Evolutionary conservation across 2,797 vertebrate genomes (phyloP), one percentile per base, ranked within the genome.

Genomic region (Neomorphus geoffroyi): DNA sequence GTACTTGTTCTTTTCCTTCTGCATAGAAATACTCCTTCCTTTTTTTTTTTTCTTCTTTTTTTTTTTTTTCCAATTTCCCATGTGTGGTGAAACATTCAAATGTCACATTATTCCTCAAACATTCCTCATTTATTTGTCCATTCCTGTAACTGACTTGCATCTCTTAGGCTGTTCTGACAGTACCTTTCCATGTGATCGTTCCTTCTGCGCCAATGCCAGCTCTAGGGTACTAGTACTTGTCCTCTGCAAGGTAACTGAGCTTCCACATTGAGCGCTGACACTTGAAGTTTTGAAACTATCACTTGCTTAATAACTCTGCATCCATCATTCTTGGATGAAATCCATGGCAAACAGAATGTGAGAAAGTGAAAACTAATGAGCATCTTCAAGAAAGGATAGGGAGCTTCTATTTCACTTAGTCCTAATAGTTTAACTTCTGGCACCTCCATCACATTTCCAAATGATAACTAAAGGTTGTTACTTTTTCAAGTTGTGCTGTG

Each of bases 271-370:
- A 96, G 93, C 94, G 92, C 90, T 97, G 95, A 93, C 96, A 97
- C 97, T 96, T 85, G 66, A 92, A 97, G 90, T 96, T 96, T 97
- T 97, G 97, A 96, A 98, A 97, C 96, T 98, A 97, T 97, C 97
- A 94, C 96, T 97, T 97, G 95, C 95, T 98, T 97, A 98, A 97
- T 97, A 98, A 97, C 97, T 97, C 97, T 97, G 95, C 96, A 80
- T 51, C 96, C 94, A 84, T 97, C 97, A 97, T 97, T 97, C 97
- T 96, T 98, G 98, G 98, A 98, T 96, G 94, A 64, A 53, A 96
- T 97, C 98, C 98, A 98, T 95, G 88, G 96, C 97, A 98, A 97
- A 97, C 97, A 98, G 98, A 98, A 98, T 97, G 97, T 97, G 97
- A 97, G 96, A 98, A 97, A 97, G 97, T 97, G 97, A 95, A 98